Evolutionary conservation across 2,797 vertebrate genomes (phyloP).

Genomic region (Channallabes apus): DNA sequence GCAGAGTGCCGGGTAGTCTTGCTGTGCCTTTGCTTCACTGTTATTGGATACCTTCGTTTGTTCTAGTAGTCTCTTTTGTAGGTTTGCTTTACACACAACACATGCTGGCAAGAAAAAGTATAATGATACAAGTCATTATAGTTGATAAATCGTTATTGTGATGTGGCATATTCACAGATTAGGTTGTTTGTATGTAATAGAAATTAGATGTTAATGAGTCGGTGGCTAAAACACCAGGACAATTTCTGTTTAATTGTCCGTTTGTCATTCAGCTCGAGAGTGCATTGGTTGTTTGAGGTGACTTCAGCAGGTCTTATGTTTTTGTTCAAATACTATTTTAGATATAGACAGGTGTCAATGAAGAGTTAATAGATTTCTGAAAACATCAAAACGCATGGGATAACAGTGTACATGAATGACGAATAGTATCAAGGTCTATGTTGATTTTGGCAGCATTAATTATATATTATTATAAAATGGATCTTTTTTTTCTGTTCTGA

Average conservation of each 20-base stretch:
- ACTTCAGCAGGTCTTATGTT: neutral
- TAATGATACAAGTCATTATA: neutral
- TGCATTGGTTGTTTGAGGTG: neutral
- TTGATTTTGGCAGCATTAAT: neutral
- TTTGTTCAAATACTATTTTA: neutral
- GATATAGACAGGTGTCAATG: neutral
- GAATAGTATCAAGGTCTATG: neutral
- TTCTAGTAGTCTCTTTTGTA: constrained; percentile 3
- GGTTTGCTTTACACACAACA: constrained; percentile 6
- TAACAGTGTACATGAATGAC: neutral
- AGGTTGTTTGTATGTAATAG: neutral
- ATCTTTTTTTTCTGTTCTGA: neutral
- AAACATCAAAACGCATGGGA: neutral
- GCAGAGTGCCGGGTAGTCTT: constrained; percentile 18
- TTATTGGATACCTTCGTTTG: constrained; percentile 40
- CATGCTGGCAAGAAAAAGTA: neutral
- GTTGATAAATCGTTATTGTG: neutral
- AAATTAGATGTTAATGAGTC: neutral
- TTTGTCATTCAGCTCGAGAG: neutral
- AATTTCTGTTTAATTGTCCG: neutral
- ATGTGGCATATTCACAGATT: neutral
- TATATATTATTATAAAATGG: neutral
- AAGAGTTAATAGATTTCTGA: neutral
- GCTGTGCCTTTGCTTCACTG: constrained; percentile 33
- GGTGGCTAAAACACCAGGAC: neutral